Evolutionary conservation across 2,113 vertebrate species (phyloP).

Genomic region (Nerophis lumbriciformis): DNA sequence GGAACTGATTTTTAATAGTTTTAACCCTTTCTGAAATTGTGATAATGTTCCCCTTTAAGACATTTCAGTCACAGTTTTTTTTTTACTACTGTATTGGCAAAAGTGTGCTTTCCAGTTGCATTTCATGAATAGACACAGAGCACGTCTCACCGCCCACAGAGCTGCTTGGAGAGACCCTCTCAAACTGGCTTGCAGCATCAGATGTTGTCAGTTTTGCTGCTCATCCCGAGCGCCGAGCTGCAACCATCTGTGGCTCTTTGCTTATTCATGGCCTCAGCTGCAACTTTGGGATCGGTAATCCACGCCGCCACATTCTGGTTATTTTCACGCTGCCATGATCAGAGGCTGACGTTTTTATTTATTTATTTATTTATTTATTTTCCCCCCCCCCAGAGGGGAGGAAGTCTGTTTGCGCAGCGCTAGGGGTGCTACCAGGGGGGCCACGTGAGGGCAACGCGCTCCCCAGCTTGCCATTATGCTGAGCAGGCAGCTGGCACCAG

Average conservation of each 20-base stretch:
- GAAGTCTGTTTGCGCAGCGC: slow-evolving; percentile 4
- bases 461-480: slow-evolving; percentile 40
- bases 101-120: slow-evolving; percentile 3
- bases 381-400: background rate
- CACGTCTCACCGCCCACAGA: slow-evolving; percentile 14
- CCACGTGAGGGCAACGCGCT: slow-evolving; percentile 11
- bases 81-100: background rate
- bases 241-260: slow-evolving; percentile 27
- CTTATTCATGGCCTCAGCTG: slow-evolving; percentile 16
- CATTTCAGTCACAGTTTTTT: background rate
- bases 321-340: background rate
- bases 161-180: slow-evolving; percentile 25
- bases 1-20: no score
- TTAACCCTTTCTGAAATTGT: no score
- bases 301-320: slow-evolving; percentile 4
- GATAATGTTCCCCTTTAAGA: no score
- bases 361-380: no score
- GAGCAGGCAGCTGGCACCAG: slow-evolving; percentile 35
- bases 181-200: slow-evolving; percentile 10
- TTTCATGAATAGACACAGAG: slow-evolving; percentile 20
- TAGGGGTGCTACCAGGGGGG: slow-evolving; percentile 2
- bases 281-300: slow-evolving; percentile 4
- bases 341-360: slow-evolving; percentile 3
- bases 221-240: slow-evolving; percentile 24
- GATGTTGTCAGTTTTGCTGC: slow-evolving; percentile 15